A percentile compares a stretch with the other conserved stretches of the same genome.
Evolutionary conservation across 2,113 vertebrate species (phyloP).

Genomic region (Toxotes chatareus): DNA sequence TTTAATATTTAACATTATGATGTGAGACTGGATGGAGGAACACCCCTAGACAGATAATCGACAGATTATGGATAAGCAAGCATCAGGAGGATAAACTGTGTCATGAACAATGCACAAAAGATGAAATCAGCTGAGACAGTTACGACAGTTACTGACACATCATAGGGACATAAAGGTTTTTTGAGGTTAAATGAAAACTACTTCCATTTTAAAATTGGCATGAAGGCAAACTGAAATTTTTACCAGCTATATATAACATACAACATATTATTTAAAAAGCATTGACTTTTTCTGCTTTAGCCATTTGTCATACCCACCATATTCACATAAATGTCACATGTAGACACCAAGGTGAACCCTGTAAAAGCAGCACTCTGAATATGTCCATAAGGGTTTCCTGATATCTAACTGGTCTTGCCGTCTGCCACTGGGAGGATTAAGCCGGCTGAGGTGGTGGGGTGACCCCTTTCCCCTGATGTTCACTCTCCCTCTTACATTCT

Average conservation of each 20-base stretch:
- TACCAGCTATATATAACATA: neutral
- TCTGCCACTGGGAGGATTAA: slow-evolving; percentile 75
- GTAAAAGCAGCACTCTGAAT: slow-evolving; percentile 42
- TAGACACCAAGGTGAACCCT: slow-evolving; percentile 2
- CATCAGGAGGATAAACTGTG: slow-evolving; percentile 36
- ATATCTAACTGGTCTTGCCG: slow-evolving; percentile 61
- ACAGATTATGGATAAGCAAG: slow-evolving; percentile 57
- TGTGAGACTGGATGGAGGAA: neutral
- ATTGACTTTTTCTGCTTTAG: neutral
- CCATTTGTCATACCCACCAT: neutral
- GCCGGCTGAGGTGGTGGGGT: slow-evolving; percentile 50
- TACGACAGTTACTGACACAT: neutral
- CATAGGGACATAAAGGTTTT: neutral
- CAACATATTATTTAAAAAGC: neutral
- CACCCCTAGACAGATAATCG: slow-evolving; percentile 52
- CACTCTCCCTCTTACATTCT: slow-evolving; percentile 57
- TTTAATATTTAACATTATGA: slow-evolving; percentile 25
- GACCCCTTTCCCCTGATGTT: slow-evolving; percentile 61
- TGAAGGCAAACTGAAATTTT: neutral
- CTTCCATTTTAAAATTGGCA: neutral
- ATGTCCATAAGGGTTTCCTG: slow-evolving; percentile 57
- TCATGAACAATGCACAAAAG: slow-evolving; percentile 36
- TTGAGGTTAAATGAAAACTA: neutral
- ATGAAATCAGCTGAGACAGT: neutral
- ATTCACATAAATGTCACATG: slow-evolving; percentile 17